These are phyloP conservation scores for Nebria salina DNA, from an alignment of 2,888 invertebrate species.

Conservation along the genomic window DNA sequence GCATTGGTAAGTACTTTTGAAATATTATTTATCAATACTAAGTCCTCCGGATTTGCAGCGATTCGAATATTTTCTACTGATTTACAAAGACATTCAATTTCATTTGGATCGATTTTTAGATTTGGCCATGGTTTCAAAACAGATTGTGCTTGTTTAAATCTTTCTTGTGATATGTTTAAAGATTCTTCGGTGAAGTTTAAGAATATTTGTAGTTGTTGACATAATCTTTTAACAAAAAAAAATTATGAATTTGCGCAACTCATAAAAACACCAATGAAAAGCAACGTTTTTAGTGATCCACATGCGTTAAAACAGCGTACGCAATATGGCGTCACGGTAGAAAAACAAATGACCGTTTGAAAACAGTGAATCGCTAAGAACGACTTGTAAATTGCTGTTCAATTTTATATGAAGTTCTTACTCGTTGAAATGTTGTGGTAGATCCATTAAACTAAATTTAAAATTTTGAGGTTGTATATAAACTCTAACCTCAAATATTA, in stretches of 20 bases:
- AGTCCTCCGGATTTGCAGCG: slow-evolving; percentile 16
- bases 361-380: neutral
- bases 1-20: slow-evolving; percentile 34
- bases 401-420: neutral
- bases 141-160: slow-evolving; percentile 23
- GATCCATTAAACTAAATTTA: neutral
- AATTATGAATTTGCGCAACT: neutral
- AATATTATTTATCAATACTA: slow-evolving; percentile 24
- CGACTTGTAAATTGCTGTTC: neutral
- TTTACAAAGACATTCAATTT: slow-evolving; percentile 28
- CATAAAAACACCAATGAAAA: no score
- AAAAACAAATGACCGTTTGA: no score
- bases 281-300: no score
- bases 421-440: neutral
- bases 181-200: slow-evolving; percentile 27
- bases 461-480: neutral
- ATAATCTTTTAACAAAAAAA: slow-evolving; percentile 26
- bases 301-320: no score
- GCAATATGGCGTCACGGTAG: no score
- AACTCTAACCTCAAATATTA: neutral
- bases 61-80: slow-evolving; percentile 1
- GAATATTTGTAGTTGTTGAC: slow-evolving; percentile 12
- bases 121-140: slow-evolving; percentile 36
- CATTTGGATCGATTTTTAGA: neutral
- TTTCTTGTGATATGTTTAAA: slow-evolving; percentile 1